Percentiles rank a stretch among this genome's conserved stretches.
phyloP scores from a whole-genome alignment of 2,113 vertebrate genomes.

The Paradoxurus hermaphroditus region DNA sequence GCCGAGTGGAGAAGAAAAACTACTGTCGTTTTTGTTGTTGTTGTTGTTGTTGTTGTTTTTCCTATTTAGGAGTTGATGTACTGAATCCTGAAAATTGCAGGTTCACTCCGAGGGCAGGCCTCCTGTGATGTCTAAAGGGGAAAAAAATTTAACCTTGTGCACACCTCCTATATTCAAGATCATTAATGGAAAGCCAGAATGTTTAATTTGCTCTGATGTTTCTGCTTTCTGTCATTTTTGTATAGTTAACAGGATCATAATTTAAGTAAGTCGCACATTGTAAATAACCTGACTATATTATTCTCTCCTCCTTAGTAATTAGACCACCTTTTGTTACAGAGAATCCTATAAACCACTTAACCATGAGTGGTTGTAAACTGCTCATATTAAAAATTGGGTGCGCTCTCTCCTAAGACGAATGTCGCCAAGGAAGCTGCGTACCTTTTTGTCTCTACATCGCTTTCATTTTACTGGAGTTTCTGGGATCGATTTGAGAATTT shows the following conservation, averaged over 20 bases:
- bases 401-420: slow-evolving; percentile 38
- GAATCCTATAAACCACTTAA: slow-evolving; percentile 83
- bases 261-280: slow-evolving; percentile 83
- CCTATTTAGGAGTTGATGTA: slow-evolving; percentile 62
- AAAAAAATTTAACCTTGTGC: slow-evolving; percentile 74
- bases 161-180: slow-evolving; percentile 73
- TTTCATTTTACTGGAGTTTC: slow-evolving; percentile 23
- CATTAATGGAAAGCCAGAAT: slow-evolving; percentile 81
- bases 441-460: slow-evolving; percentile 32
- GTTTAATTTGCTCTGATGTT: slow-evolving; percentile 78
- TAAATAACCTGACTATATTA: slow-evolving; percentile 82
- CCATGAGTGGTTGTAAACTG: slow-evolving; percentile 80
- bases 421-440: slow-evolving; percentile 69
- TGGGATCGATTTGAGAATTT: slow-evolving; percentile 35
- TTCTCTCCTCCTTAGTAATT: slow-evolving; percentile 81
- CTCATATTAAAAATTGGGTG: slow-evolving; percentile 80
- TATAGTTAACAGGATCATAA: slow-evolving; percentile 84
- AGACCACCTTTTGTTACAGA: slow-evolving; percentile 82
- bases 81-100: slow-evolving; percentile 77
- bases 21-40: slow-evolving; percentile 62
- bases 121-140: slow-evolving; percentile 79
- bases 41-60: slow-evolving; percentile 25
- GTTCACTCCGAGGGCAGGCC: slow-evolving; percentile 78
- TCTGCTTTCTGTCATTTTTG: slow-evolving; percentile 85
- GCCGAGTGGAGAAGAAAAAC: slow-evolving; percentile 80